These are phyloP conservation scores for Amia ocellicauda DNA, from an alignment of 2,113 vertebrate genomes.

Conservation along the genomic window DNA sequence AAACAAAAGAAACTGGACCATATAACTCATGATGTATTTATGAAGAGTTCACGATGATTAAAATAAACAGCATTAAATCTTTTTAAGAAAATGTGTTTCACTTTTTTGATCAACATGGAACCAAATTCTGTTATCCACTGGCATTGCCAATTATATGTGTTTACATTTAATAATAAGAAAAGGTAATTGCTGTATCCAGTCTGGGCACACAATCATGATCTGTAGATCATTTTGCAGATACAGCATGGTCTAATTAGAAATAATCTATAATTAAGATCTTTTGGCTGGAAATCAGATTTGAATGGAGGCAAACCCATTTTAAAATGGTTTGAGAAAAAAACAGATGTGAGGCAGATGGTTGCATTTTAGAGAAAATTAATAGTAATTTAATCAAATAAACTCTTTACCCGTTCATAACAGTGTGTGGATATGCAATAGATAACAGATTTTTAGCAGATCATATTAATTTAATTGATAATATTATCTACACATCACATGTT, in stretches of 20 bases:
- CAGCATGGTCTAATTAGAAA: slow-evolving; percentile 62
- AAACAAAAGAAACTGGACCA: too few species aligned
- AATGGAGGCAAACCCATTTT: slow-evolving; percentile 31
- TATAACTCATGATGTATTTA: slow-evolving; percentile 45
- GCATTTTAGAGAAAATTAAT: slow-evolving; percentile 29
- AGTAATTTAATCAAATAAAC: slow-evolving; percentile 36
- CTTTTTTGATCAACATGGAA: neutral
- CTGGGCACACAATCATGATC: too few species aligned
- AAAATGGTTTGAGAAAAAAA: slow-evolving; percentile 50
- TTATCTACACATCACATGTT: too few species aligned
- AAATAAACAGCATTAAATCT: slow-evolving; percentile 54
- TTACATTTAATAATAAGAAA: too few species aligned
- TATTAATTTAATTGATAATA: too few species aligned
- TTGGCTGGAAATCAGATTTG: slow-evolving; percentile 46
- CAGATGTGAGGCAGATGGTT: slow-evolving; percentile 54
- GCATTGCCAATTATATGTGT: too few species aligned
- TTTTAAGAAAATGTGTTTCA: slow-evolving; percentile 32
- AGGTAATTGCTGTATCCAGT: too few species aligned
- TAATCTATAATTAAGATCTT: slow-evolving; percentile 66
- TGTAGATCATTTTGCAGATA: slow-evolving; percentile 36
- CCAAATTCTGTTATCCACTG: too few species aligned
- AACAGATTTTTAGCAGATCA: too few species aligned
- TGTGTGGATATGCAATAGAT: too few species aligned
- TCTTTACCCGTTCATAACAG: neutral
- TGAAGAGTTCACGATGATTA: slow-evolving; percentile 52